Evolutionary conservation across 2,113 vertebrate genomes (phyloP).

Genomic region (Pongo abelii): DNA sequence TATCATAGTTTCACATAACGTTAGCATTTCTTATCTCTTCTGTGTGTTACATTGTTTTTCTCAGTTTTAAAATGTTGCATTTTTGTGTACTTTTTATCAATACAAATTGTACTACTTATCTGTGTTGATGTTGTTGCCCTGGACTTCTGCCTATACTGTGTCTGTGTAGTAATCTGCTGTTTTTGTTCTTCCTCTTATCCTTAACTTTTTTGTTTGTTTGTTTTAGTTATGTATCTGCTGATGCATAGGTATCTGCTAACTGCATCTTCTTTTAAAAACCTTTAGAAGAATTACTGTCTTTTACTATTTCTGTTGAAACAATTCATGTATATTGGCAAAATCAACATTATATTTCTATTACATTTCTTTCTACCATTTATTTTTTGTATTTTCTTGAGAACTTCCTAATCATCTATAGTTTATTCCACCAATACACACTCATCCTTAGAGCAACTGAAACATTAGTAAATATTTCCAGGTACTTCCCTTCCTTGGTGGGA

Average conservation of each 20-base stretch:
- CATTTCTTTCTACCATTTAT: background rate
- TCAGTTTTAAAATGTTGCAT: background rate
- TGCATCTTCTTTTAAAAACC: background rate
- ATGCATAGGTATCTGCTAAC: background rate
- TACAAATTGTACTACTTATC: background rate
- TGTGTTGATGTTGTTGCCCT: background rate
- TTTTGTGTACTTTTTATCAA: background rate
- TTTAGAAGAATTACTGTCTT: background rate
- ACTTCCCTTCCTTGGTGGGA: background rate
- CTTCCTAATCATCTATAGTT: conserved; percentile 2
- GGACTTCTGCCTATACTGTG: too few relatives aligned
- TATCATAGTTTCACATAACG: background rate
- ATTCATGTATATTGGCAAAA: background rate
- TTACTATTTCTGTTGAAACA: background rate
- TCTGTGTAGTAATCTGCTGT: background rate
- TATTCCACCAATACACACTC: background rate
- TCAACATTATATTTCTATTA: background rate
- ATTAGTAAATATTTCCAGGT: background rate
- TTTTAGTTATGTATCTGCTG: background rate
- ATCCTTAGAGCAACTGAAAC: background rate
- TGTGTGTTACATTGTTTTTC: background rate
- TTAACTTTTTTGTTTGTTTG: background rate
- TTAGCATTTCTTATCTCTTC: background rate
- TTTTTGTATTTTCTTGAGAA: background rate
- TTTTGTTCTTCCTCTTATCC: background rate